A percentile compares a stretch with the other conserved stretches of the same genome.
Evolutionary conservation across 2,113 vertebrate species (phyloP).

Genomic region (Arenaria interpres): DNA sequence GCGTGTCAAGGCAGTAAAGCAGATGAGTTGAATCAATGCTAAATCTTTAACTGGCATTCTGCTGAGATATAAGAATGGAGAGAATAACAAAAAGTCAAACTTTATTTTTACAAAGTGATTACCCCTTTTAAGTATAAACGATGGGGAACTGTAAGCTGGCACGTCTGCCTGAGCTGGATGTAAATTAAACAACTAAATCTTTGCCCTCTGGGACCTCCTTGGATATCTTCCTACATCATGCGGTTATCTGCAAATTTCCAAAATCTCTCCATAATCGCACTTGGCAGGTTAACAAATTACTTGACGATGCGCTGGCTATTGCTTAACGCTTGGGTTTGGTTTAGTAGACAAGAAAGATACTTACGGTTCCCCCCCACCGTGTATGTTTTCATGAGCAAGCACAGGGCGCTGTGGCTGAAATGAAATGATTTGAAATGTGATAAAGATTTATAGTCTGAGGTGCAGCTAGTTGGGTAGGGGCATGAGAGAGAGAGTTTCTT

Average conservation of each 20-base stretch:
- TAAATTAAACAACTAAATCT: neutral
- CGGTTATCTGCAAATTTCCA: neutral
- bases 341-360: slow-evolving; percentile 79
- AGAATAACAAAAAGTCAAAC: neutral
- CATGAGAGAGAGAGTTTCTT: slow-evolving; percentile 15
- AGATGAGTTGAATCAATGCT: neutral
- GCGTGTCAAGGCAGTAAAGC: neutral
- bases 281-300: neutral
- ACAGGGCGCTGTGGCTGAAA: slow-evolving; percentile 85
- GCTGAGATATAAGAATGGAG: neutral
- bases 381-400: slow-evolving; percentile 90
- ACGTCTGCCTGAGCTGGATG: neutral
- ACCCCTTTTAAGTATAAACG: neutral
- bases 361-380: slow-evolving; percentile 95
- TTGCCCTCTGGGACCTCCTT: neutral
- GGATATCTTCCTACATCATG: neutral
- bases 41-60: neutral
- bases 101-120: neutral
- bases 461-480: slow-evolving; percentile 47
- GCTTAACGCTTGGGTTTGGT: neutral
- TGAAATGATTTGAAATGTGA: slow-evolving; percentile 78
- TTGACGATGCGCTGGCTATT: neutral
- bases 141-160: neutral
- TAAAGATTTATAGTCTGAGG: slow-evolving; percentile 52
- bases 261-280: neutral